These are phyloP conservation scores for Drosophila teissieri DNA, from an alignment of 1,140 invertebrate genomes.

Conservation along the genomic window DNA sequence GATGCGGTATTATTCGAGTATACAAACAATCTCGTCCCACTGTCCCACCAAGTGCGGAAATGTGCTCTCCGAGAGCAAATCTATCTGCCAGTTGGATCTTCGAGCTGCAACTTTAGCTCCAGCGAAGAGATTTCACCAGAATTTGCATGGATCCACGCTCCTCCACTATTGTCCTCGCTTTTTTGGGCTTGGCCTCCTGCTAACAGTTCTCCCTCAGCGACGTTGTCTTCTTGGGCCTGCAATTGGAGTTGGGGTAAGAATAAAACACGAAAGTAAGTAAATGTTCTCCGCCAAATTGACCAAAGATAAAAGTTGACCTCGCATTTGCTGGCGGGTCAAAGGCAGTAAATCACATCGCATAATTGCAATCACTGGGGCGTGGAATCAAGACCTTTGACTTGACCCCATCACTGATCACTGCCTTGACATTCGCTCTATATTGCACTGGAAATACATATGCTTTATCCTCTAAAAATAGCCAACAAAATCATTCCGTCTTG, in stretches of 20 bases:
- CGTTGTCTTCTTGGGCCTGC: slow-evolving; percentile 46
- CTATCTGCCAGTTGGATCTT: slow-evolving; percentile 67
- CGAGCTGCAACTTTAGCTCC: slow-evolving; percentile 29
- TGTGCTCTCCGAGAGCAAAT: slow-evolving; percentile 39
- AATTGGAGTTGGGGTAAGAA: slow-evolving; percentile 28
- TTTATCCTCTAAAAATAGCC: slow-evolving; percentile 27
- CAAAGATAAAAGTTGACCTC: slow-evolving; percentile 56
- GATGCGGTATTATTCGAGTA: slow-evolving; percentile 34
- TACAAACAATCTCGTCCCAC: slow-evolving; percentile 68
- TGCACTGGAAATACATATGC: slow-evolving; percentile 20
- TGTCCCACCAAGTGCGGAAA: slow-evolving; percentile 66
- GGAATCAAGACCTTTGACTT: slow-evolving; percentile 14
- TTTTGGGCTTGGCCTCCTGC: slow-evolving; percentile 53
- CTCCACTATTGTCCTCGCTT: slow-evolving; percentile 7
- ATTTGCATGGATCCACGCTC: slow-evolving; percentile 61
- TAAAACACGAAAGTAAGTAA: slow-evolving; percentile 16
- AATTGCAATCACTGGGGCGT: slow-evolving; percentile 37
- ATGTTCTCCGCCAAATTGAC: slow-evolving; percentile 45
- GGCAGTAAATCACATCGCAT: slow-evolving; percentile 29
- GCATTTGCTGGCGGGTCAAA: slow-evolving; percentile 13
- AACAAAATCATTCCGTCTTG: slow-evolving; percentile 25
- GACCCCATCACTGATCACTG: slow-evolving; percentile 5
- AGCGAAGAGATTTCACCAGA: slow-evolving; percentile 35
- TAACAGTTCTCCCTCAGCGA: slow-evolving; percentile 30
- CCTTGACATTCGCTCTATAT: slow-evolving; percentile 51